Percentiles rank a stretch among this genome's conserved stretches.
Conservation (phyloP, 2,797 vertebrate species). For the Paratrypauchen microcephalus region DNA sequence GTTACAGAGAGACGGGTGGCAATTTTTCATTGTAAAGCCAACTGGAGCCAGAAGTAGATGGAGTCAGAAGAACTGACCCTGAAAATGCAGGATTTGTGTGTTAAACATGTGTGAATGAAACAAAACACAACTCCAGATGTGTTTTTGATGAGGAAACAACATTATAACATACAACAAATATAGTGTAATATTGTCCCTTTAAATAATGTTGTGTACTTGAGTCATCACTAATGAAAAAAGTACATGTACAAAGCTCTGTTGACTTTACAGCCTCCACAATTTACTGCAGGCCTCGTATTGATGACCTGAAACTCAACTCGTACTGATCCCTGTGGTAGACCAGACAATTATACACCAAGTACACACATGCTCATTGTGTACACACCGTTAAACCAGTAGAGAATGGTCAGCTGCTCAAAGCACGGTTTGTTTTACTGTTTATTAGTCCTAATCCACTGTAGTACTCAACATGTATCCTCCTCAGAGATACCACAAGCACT, state of each 20-base stretch:
- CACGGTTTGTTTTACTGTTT: background rate
- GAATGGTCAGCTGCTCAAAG: conserved; percentile 20
- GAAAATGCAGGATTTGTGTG: no score
- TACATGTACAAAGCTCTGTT: background rate
- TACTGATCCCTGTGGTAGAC: conserved; percentile 14
- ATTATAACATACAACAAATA: no score
- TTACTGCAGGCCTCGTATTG: background rate
- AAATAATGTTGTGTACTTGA: background rate
- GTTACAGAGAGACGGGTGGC: no score
- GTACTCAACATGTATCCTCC: background rate
- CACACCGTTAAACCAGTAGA: conserved; percentile 11
- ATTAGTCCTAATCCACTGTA: conserved; percentile 14
- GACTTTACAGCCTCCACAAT: background rate
- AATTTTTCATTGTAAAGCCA: no score
- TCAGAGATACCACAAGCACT: background rate
- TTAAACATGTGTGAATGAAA: no score
- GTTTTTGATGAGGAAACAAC: no score
- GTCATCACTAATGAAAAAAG: background rate
- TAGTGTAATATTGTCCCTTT: no score
- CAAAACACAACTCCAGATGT: no score
- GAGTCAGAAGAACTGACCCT: no score
- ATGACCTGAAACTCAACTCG: conserved; percentile 59
- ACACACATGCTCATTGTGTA: conserved; percentile 27
- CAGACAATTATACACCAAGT: conserved; percentile 59
- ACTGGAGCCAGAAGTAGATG: no score